Conservation (phyloP, 2,113 vertebrate species). For the Steatornis caripensis region DNA sequence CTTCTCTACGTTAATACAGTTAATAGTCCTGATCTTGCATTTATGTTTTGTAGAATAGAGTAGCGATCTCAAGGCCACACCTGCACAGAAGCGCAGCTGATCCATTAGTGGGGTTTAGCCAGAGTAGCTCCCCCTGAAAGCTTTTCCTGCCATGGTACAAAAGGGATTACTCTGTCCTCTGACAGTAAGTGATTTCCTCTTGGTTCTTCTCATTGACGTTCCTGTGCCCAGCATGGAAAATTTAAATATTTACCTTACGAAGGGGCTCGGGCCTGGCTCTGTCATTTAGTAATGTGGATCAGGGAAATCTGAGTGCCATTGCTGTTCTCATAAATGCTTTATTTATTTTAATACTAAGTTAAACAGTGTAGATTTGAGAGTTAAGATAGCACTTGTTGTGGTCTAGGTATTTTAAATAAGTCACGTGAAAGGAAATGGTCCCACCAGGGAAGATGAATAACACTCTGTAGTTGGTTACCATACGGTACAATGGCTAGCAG, state of each 20-base stretch:
- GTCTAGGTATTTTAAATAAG: not conserved
- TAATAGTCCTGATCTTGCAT: constrained; percentile 24
- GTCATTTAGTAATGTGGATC: not conserved
- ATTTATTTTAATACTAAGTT: not conserved
- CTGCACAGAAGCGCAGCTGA: not conserved
- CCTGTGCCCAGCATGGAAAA: not conserved
- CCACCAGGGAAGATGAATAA: not conserved
- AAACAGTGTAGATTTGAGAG: not conserved
- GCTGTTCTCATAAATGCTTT: not conserved
- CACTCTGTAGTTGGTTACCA: accelerated
- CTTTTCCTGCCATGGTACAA: not conserved
- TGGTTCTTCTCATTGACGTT: not conserved
- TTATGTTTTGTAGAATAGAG: not conserved
- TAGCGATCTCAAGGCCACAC: not conserved
- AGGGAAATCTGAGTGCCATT: not conserved
- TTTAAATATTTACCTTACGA: not conserved
- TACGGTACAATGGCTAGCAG: not conserved
- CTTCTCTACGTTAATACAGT: constrained; percentile 16
- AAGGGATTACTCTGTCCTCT: not conserved
- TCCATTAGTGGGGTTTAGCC: not conserved
- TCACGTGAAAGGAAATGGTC: not conserved
- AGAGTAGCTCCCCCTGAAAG: not conserved
- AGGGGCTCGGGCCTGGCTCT: not conserved
- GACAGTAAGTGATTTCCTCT: not conserved
- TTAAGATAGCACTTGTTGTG: not conserved